Evolutionary conservation across 2,888 invertebrate species (phyloP).

Genomic region (Cenopis cana): DNA sequence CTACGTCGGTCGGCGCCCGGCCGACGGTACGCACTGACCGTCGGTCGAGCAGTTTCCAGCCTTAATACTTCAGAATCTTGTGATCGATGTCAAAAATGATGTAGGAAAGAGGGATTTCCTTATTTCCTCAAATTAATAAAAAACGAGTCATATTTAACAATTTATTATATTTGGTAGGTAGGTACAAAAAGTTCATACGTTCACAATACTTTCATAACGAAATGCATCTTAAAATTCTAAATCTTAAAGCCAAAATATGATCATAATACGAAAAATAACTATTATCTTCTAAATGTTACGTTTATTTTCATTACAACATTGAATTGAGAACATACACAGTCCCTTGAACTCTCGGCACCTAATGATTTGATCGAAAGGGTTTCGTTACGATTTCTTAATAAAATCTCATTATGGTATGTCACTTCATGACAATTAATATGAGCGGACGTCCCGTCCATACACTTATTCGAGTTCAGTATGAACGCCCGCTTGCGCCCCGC

Average conservation of each 20-base stretch:
- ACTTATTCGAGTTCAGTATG: no score
- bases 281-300: not conserved
- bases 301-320: conserved; percentile 5
- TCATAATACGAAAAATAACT: conserved; percentile 13
- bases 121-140: conserved; percentile 15
- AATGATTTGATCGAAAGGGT: not conserved
- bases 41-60: no score
- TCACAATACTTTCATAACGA: conserved; percentile 47
- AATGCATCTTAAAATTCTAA: conserved; percentile 49
- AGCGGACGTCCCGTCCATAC: no score
- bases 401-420: not conserved
- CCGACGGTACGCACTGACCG: no score
- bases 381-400: not conserved
- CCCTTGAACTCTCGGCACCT: not conserved
- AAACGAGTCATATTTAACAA: conserved; percentile 25
- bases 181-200: conserved; percentile 36
- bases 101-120: not conserved
- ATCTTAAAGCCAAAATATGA: conserved; percentile 51
- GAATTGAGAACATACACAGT: conserved; percentile 1
- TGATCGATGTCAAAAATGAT: no score
- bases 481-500: no score
- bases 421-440: no score
- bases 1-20: no score
- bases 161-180: conserved; percentile 43
- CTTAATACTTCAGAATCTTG: no score